Base-by-base conservation (phyloP, 2,113 vertebrate genomes). In the Engystomops pustulosus region DNA sequence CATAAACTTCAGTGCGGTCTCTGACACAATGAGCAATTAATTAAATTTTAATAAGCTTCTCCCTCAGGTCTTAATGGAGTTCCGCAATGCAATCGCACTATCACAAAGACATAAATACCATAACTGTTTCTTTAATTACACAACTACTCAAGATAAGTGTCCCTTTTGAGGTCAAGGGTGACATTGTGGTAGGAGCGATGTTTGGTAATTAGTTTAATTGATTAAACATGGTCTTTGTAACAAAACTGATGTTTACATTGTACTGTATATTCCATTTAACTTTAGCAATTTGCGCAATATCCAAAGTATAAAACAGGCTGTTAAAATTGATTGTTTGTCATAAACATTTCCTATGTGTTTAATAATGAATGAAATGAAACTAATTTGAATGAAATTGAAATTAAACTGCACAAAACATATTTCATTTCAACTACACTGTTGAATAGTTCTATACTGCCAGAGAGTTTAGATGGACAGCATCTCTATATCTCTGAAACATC, bases 41-140 rank as follows among this genome's bases (percentile, higher is more conserved):
- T 75, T 86, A 87, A 83, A 72, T 36, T 36, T 85, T 89, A 87
- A 85, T 86, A 88, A 87, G 86, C 32, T 38, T 86, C 86, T 44
- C 58, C 45, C 27, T 77, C 60, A 53, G 81, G 58, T 68, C 58
- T 86, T 32, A 58, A 78, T 87, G 87, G 82, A 80, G 72, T 62
- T 34, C 78, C 55, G 41, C 65, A 60, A 11, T 87, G 68, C 10
- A 0, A 49, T 86, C 47, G 81, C 86, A 85, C 17, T n/a, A 83
- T 67, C 79, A 72, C 85, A 86, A 71, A 36, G 87, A 77, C 18
- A 83, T 85, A 85, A 87, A 85, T 79, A 70, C 81, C 53, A 49
- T 51, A 49, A 76, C 44, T 76, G 81, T 83, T 83, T 60, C 41
- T 76, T 76, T 83, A 83, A 83, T 83, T 75, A 83, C 41, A 36